phyloP scores from a whole-genome alignment of 2,113 vertebrate species.

The Ptilonorhynchus violaceus region DNA sequence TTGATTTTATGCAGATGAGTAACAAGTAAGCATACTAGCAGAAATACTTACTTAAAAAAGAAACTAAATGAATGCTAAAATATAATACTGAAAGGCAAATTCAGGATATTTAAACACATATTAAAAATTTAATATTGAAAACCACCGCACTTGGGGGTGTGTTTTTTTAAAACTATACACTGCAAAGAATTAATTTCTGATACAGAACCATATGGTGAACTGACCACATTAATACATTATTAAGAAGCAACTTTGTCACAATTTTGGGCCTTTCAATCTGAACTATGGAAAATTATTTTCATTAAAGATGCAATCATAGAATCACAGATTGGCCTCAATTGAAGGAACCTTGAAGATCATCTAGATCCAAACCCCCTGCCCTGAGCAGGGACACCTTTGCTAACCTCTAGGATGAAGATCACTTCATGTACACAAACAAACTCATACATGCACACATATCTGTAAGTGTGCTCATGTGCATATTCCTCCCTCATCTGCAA shows the following conservation, averaged over 20 bases:
- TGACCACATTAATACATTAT: background rate
- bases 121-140: background rate
- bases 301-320: background rate
- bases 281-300: background rate
- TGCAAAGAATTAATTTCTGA: background rate
- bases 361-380: fast-evolving
- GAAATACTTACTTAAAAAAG: background rate
- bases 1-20: background rate
- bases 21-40: background rate
- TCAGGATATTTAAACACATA: background rate
- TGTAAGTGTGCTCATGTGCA: fast-evolving
- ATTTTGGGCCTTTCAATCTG: background rate
- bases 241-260: background rate
- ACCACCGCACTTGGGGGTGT: background rate
- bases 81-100: background rate
- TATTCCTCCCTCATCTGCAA: background rate
- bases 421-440: background rate
- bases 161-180: background rate
- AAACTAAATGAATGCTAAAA: background rate
- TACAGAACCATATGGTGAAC: background rate
- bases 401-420: background rate
- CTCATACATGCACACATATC: fast-evolving
- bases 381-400: background rate
- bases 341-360: background rate
- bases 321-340: background rate